A percentile compares a stretch with the other conserved stretches of the same genome.
Evolutionary conservation across 1,140 invertebrate species (phyloP).

Genomic region (Ylistrum balloti): DNA sequence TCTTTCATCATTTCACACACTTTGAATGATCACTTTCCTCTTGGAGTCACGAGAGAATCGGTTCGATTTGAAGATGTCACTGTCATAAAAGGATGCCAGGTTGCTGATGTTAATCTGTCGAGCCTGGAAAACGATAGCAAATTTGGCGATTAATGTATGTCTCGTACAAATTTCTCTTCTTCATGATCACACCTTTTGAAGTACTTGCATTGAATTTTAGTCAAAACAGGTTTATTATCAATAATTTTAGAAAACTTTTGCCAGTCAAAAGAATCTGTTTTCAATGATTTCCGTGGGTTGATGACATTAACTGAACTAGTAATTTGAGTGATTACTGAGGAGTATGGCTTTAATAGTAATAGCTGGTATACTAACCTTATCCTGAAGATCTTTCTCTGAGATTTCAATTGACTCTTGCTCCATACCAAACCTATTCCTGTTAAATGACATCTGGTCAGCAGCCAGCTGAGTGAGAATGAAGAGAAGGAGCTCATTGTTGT

Average conservation of each 20-base stretch:
- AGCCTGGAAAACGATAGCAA: slow-evolving; percentile 86
- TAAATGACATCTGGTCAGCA: slow-evolving; percentile 94
- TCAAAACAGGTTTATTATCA: too few species aligned
- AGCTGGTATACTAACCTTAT: slow-evolving; percentile 86
- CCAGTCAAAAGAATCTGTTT: too few species aligned
- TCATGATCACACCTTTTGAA: too few species aligned
- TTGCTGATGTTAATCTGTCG: slow-evolving; percentile 96
- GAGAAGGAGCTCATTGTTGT: slow-evolving; percentile 97
- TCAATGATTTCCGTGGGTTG: too few species aligned
- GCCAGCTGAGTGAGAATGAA: slow-evolving; percentile 97
- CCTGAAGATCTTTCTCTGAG: slow-evolving; percentile 94
- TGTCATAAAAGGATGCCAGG: slow-evolving; percentile 95
- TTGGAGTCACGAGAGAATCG: slow-evolving; percentile 93
- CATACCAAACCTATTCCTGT: slow-evolving; percentile 90
- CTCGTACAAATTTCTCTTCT: too few species aligned
- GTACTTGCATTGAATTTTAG: too few species aligned
- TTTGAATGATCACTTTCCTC: slow-evolving; percentile 93
- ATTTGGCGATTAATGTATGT: too few species aligned
- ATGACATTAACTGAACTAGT: too few species aligned
- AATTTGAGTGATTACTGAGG: too few species aligned
- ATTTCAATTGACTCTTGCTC: slow-evolving; percentile 89
- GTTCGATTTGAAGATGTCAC: slow-evolving; percentile 94
- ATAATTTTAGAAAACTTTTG: too few species aligned
- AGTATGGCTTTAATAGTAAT: too few species aligned
- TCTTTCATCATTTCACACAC: slow-evolving; percentile 82